Evolutionary conservation across 2,888 invertebrate genomes (phyloP).

Genomic region (Ectemnius cavifrons): DNA sequence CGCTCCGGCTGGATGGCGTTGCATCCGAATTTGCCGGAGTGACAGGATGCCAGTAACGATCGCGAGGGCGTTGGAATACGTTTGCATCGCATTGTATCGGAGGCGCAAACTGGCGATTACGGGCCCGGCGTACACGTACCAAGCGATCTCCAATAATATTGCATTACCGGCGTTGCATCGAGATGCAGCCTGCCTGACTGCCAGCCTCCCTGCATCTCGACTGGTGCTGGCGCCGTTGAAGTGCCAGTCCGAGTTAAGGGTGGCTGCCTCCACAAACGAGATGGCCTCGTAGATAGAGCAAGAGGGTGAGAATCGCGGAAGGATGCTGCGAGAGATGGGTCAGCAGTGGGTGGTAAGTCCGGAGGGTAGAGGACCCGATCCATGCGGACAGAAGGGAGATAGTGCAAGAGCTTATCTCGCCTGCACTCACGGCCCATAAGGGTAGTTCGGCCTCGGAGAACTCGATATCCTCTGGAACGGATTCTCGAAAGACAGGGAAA

Average conservation of each 20-base stretch:
- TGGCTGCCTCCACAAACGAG: background rate
- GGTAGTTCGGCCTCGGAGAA: slow-evolving; percentile 25
- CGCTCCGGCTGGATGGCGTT: too few relatives aligned
- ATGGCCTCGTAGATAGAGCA: background rate
- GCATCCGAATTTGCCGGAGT: too few relatives aligned
- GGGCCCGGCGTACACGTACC: slow-evolving; percentile 3
- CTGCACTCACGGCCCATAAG: slow-evolving; percentile 28
- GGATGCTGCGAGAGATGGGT: slow-evolving; percentile 9
- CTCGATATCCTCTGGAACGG: slow-evolving; percentile 19
- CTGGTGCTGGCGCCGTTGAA: background rate
- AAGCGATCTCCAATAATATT: slow-evolving; percentile 48
- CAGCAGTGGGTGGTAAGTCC: background rate
- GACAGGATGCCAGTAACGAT: too few relatives aligned
- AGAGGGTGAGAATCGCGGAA: slow-evolving; percentile 11
- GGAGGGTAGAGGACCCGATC: background rate
- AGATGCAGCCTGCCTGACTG: background rate
- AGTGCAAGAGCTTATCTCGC: slow-evolving; percentile 37
- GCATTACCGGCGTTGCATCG: slow-evolving; percentile 32
- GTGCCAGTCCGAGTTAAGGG: slow-evolving; percentile 1
- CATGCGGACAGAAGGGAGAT: slow-evolving; percentile 8
- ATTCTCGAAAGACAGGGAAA: slow-evolving; percentile 40
- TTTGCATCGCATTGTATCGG: slow-evolving; percentile 30
- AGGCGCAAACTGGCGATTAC: slow-evolving; percentile 27
- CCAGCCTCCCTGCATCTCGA: background rate
- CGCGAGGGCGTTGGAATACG: slow-evolving; percentile 7